Evolutionary conservation across 2,113 vertebrate species (phyloP), one percentile per base, ranked within the genome.

Genomic region (Lepidothrix coronata): DNA sequence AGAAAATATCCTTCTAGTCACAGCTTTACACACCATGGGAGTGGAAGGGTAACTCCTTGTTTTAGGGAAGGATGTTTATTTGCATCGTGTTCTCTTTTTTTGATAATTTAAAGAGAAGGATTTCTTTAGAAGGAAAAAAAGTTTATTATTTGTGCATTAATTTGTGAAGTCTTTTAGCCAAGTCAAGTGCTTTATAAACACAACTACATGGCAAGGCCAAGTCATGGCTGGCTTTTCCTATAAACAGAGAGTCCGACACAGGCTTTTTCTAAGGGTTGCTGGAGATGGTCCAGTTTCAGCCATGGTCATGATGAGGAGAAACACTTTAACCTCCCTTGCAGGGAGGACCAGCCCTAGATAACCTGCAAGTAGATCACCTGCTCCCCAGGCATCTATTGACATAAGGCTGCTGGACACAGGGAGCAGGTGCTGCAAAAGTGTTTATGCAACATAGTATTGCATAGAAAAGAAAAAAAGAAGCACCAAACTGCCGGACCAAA

Each of bases 321-420:
- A 44, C 1, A 9, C 5, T 2, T 14, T 12, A 20, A 15, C 6
- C 30, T 89, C 24, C 43, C 70, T 65, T 43, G 39, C 14, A 43
- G 23, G 1, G 2, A 21, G 16, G 5, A 51, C n/a, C 23, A 54
- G 33, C 54, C 59, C 30, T 37, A 44, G 20, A 19, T 37, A 66
- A 54, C 0, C n/a, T 25, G n/a, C 3, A 6, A 59, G 8, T 17
- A 70, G 13, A 54, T 41, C 13, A 17, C 27, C 44, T 1, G 1
- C 5, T 72, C 23, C 31, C 30, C 25, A 43, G 11, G 7, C 5
- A 43, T 24, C 12, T 31, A 12, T 1, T 5, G 3, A 31, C 48
- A 62, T 0, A 0, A 28, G 6, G 14, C 5, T 76, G 19, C 18
- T 68, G 43, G 43, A 76, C 23, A 14, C 5, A 41, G 27, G 4